Evolutionary conservation across 2,797 vertebrate species (phyloP).

Genomic region (Saxicola maurus): DNA sequence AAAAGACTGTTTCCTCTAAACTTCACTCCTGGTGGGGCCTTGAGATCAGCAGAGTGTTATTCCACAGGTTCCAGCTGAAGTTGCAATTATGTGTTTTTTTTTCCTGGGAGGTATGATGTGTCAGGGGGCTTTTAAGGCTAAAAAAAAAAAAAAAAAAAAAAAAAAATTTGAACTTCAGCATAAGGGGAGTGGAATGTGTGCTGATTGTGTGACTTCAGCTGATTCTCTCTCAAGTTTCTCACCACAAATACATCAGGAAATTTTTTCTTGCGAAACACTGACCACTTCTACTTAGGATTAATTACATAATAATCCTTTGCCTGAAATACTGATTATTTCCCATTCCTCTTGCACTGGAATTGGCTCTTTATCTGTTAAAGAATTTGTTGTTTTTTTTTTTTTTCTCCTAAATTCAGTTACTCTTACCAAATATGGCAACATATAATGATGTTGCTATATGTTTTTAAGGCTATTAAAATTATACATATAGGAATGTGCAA

Average conservation of each 20-base stretch:
- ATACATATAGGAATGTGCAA: not conserved
- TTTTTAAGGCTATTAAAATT: not conserved
- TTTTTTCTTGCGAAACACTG: not conserved
- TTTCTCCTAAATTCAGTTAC: not conserved
- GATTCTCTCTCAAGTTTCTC: not conserved
- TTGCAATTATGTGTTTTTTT: not conserved
- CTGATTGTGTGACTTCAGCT: not conserved
- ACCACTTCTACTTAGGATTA: not conserved
- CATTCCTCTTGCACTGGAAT: not conserved
- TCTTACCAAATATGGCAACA: not conserved
- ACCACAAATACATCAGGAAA: not conserved
- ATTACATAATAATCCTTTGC: not conserved
- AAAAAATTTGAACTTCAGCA: not conserved
- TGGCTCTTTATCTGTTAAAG: not conserved
- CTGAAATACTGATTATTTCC: not conserved
- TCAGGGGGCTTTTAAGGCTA: not conserved
- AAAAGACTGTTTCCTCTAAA: not conserved
- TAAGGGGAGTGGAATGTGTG: accelerated
- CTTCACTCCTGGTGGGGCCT: not conserved
- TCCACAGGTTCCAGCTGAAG: not conserved
- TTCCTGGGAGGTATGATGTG: not conserved
- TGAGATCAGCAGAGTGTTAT: not conserved
- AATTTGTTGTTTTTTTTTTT: not conserved
- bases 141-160: not conserved
- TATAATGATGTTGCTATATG: not conserved